Percentiles rank a stretch among this genome's conserved stretches.
These are phyloP conservation scores for Luscinia luscinia DNA, from an alignment of 2,797 vertebrate genomes.

Conservation along the genomic window DNA sequence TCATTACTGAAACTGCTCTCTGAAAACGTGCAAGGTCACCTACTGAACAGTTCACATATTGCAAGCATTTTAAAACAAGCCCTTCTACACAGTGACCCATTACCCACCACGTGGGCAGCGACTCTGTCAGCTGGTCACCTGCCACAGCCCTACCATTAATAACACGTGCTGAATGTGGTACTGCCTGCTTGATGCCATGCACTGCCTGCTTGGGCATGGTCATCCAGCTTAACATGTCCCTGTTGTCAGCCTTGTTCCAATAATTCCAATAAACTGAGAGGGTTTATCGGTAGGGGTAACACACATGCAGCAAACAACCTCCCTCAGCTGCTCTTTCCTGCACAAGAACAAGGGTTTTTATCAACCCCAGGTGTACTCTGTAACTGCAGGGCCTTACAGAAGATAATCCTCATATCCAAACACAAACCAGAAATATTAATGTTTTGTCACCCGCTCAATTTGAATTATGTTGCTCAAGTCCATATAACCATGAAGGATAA, in stretches of 20 bases:
- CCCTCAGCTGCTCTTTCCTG: background rate
- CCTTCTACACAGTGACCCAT: background rate
- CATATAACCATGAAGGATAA: background rate
- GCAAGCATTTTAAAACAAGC: background rate
- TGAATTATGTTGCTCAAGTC: background rate
- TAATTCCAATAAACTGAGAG: background rate
- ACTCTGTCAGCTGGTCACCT: fast-evolving
- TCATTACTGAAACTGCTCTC: background rate
- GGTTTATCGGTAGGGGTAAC: background rate
- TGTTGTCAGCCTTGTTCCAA: fast-evolving
- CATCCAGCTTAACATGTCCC: fast-evolving
- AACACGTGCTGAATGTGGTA: fast-evolving
- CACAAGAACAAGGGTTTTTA: background rate
- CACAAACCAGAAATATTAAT: background rate
- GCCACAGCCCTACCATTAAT: fast-evolving
- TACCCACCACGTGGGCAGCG: fast-evolving
- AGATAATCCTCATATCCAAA: background rate
- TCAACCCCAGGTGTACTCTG: background rate
- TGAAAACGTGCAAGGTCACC: background rate
- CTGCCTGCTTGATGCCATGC: background rate
- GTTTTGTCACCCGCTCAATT: background rate
- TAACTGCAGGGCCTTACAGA: background rate
- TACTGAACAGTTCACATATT: fast-evolving
- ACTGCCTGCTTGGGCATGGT: background rate
- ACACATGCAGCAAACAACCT: background rate